Evolutionary conservation across 2,113 vertebrate genomes (phyloP), one percentile per base, ranked within the genome.

Genomic region (Tupaia tana): DNA sequence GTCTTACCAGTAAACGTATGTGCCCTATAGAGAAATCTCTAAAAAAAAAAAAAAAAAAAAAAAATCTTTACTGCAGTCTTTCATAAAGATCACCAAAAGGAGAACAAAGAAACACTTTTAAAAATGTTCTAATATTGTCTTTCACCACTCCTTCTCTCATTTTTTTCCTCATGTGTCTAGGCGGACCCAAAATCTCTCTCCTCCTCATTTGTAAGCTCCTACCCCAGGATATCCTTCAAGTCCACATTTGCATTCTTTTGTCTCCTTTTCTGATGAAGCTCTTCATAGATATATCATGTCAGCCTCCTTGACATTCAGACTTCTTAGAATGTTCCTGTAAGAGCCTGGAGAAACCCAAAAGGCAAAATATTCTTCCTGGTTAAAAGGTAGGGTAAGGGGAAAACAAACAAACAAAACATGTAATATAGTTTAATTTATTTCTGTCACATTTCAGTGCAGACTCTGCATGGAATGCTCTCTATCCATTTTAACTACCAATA

Each of bases 41-140:
- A 3, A 4, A 3, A 4, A 43, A 43, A 43, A 43, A 43, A 43
- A 43, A 43, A 43, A 43, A 43, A 43, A 43, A 3, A 43, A 43
- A 3, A 43, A 43, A 43, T 79, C 15, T 90, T 78, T 83, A 66
- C 25, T 73, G 12, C 5, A 78, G 8, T 29, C 66, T 86, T 86
- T 80, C 75, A 85, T 29, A 54, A 92, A 93, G 54, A 90, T 43
- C 52, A 64, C 58, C 16, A 54, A 64, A 96, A 96, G 31, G 18
- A 92, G 13, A 86, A 27, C n/a, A 59, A 4, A 77, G 2, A 59
- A 77, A 74, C n/a, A n/a, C 4, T 20, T 0, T 64, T 58, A n/a
- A 93, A 91, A 91, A 63, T 3, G 1, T 66, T 54, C n/a, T 56
- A 61, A 96, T 92, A 66, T 22, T 88, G 2, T 59, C 61, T 88